A percentile compares a stretch with the other conserved stretches of the same genome.
phyloP scores from a whole-genome alignment of 2,797 vertebrate genomes.

The Tenualosa thibaudeaui region DNA sequence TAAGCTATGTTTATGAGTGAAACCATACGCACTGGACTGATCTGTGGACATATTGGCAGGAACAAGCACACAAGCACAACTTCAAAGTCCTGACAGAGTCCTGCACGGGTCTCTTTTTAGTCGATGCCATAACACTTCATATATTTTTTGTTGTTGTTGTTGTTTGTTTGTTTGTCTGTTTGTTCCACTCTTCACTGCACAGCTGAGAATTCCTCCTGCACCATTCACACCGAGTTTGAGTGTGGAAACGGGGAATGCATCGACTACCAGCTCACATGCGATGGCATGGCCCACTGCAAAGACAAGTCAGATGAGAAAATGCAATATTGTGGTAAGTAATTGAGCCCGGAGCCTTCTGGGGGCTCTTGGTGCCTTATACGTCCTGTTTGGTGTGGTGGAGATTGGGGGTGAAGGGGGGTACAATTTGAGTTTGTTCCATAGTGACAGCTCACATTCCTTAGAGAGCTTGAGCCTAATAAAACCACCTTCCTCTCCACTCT shows the following conservation, averaged over 20 bases:
- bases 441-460: constrained; percentile 39
- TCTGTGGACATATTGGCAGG: neutral
- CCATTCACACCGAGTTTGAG: constrained; percentile 92
- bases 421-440: constrained; percentile 33
- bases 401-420: neutral
- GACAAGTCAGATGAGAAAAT: constrained; percentile 98
- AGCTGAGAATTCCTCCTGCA: constrained; percentile 95
- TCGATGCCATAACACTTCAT: neutral
- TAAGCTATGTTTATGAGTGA: neutral
- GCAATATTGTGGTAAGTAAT: constrained; percentile 91
- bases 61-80: neutral
- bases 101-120: neutral
- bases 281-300: constrained; percentile 92
- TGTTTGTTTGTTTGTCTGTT: neutral
- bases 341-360: constrained; percentile 31
- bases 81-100: too few species aligned
- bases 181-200: constrained; percentile 47
- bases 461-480: constrained; percentile 47
- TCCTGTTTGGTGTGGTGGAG: constrained; percentile 37
- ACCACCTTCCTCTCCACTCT: constrained; percentile 33
- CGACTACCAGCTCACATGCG: constrained; percentile 91
- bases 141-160: neutral
- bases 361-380: constrained; percentile 8
- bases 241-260: constrained; percentile 97
- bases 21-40: neutral